Conservation (phyloP, 2,113 vertebrate species). For the Noctilio leporinus region DNA sequence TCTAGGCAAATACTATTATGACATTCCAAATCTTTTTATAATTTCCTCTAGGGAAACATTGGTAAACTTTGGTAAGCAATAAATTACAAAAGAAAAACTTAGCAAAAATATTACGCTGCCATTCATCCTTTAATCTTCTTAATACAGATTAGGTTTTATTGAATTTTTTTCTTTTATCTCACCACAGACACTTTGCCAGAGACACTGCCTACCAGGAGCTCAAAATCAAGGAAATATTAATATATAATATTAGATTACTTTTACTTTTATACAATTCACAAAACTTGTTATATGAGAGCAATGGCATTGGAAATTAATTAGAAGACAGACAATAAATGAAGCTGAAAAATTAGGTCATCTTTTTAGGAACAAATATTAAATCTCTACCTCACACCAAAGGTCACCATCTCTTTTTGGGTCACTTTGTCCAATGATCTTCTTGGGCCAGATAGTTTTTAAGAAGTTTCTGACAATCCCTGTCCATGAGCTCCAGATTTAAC, state of each 20-base stretch:
- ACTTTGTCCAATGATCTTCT: not conserved
- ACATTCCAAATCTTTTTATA: not conserved
- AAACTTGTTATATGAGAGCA: not conserved
- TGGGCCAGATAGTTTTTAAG: not conserved
- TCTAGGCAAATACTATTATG: not conserved
- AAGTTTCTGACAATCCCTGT: not conserved
- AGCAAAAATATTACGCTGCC: not conserved
- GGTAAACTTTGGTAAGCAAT: not conserved
- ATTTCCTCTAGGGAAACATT: not conserved
- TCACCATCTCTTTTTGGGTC: not conserved
- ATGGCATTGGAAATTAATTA: not conserved
- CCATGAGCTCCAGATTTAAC: not conserved
- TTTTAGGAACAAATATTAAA: not conserved
- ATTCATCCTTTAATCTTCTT: not conserved
- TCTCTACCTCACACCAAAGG: not conserved
- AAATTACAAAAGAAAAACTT: not conserved
- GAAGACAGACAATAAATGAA: not conserved
- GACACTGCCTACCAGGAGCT: not conserved
- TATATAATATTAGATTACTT: not conserved
- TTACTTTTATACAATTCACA: slow-evolving; percentile 6
- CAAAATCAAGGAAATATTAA: not conserved
- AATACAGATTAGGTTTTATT: not conserved
- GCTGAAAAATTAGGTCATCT: not conserved
- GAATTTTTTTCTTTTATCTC: not conserved
- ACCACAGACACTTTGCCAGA: not conserved